Conservation (phyloP, 2,113 vertebrate genomes). For the Nipponia nippon region DNA sequence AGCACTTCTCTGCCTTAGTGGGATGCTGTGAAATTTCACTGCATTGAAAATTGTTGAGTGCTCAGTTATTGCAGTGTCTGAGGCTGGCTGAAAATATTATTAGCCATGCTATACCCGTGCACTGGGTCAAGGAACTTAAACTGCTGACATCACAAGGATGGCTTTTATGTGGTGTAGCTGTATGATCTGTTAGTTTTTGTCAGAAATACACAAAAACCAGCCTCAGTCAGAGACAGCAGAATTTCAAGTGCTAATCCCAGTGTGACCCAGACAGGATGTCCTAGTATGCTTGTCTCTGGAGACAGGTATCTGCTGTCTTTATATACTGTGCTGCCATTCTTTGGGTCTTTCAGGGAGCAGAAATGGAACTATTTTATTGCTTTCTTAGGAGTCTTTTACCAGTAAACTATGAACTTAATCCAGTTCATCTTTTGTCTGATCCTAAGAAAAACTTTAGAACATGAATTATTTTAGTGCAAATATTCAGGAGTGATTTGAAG, state of each 20-base stretch:
- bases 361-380: background rate
- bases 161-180: background rate
- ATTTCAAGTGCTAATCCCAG: background rate
- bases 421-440: background rate
- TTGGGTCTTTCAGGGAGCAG: background rate
- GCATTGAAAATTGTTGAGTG: background rate
- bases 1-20: background rate
- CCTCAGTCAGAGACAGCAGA: background rate
- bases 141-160: background rate
- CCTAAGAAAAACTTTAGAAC: background rate
- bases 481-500: background rate
- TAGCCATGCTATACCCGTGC: background rate
- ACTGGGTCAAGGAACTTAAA: background rate
- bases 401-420: background rate
- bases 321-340: background rate
- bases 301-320: background rate
- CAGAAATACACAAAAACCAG: background rate
- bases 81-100: background rate
- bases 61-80: background rate
- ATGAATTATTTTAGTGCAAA: background rate
- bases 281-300: background rate
- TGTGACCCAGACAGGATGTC: background rate
- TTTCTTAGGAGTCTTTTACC: background rate
- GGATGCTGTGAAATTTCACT: background rate
- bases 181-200: background rate